Evolutionary conservation across 2,113 vertebrate species (phyloP).

Genomic region (Arenaria interpres): DNA sequence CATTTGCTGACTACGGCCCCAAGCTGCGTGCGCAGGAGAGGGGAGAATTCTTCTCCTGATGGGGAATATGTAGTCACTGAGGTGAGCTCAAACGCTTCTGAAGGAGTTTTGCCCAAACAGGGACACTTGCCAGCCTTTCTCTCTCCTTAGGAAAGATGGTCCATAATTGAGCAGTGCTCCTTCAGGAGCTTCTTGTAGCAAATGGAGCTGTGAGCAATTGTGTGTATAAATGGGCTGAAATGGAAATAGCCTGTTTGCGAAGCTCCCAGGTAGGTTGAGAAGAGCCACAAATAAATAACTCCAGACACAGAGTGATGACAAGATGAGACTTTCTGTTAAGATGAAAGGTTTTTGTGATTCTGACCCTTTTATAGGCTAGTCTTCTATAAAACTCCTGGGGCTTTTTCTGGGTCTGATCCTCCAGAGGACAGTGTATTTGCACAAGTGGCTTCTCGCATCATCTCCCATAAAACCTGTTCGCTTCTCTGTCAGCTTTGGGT

Average conservation of each 20-base stretch:
- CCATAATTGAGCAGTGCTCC: not conserved
- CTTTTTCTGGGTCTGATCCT: not conserved
- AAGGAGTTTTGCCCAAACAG: not conserved
- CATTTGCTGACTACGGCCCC: not conserved
- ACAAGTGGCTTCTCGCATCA: not conserved
- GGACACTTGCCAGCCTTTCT: not conserved
- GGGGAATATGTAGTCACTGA: not conserved
- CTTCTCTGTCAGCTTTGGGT: not conserved
- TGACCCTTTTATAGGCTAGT: not conserved
- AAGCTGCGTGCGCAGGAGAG: too few species aligned
- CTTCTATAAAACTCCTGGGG: fast-evolving
- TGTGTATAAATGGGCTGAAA: fast-evolving
- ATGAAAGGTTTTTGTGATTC: not conserved
- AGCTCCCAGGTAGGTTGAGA: not conserved
- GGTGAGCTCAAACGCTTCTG: fast-evolving
- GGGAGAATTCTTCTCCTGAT: not conserved
- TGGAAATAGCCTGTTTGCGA: too few species aligned
- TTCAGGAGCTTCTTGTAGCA: not conserved
- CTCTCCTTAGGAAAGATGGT: not conserved
- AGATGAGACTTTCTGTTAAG: not conserved
- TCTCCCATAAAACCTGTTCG: not conserved
- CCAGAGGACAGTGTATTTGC: not conserved
- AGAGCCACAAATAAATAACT: not conserved
- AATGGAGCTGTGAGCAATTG: not conserved
- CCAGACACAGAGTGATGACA: not conserved